Evolutionary conservation across 2,113 vertebrate species (phyloP), one percentile per base, ranked within the genome.

Genomic region (Myotis brandtii): DNA sequence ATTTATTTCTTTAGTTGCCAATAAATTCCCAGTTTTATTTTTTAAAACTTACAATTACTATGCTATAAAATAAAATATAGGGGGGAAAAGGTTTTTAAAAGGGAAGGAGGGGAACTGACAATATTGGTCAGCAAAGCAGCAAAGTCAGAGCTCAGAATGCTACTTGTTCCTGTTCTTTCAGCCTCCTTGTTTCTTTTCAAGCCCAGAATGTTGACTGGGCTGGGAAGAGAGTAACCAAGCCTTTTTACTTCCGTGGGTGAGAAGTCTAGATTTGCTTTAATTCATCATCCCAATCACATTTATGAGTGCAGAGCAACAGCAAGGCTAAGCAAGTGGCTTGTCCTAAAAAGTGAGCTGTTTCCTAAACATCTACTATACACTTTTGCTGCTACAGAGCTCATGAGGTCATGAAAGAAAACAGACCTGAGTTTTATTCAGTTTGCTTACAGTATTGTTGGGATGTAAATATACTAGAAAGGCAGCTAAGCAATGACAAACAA

Each of bases 191-290:
- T 79, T 88, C 54, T 62, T 89, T 72, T 94, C 92, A 27, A 70
- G 95, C 86, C 48, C 73, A 96, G 94, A 95, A 97, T 89, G 82
- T 0, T 94, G 95, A 90, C 9, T 79, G 77, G 23, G 76, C 40
- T 21, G 6, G 76, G 67, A 67, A 83, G 48, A 80, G 37, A 77
- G 84, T 7, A 21, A 76, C 80, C 82, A 88, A 72, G 25, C 66
- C 59, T 66, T 72, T 54, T 9, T 37, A 90, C 82, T 56, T 88
- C 40, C 37, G 34, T 90, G 59, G 17, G 16, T 92, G 46, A 95
- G 59, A 20, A 86, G 59, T 62, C 76, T 90, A 94, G 72, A 94
- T 59, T 8, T 59, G 62, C 43, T 62, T 88, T 59, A 56, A 30
- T 64, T 89, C 48, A 72, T 13, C 80, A 90, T 11, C 30, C 75